Conservation (phyloP, 1,140 invertebrate species). For the Amyelois transitella region DNA sequence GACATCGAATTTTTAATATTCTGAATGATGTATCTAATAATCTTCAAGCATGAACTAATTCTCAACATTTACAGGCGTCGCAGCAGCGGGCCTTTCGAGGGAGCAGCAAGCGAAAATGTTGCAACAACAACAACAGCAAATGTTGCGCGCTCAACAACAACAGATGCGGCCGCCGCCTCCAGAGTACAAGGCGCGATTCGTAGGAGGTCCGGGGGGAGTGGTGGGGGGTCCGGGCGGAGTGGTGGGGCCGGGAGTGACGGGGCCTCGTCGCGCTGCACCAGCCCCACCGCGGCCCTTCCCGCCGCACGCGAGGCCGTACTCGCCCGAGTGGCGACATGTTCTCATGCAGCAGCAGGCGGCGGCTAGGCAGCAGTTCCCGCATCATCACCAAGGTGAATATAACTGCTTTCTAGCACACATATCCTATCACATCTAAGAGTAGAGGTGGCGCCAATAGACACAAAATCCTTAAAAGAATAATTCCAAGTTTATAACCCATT, state of each 20-base stretch:
- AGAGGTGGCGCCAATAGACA: no score
- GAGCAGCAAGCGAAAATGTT: conserved; percentile 79
- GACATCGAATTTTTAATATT: no score
- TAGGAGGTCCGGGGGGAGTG: conserved; percentile 73
- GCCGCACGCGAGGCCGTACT: conserved; percentile 77
- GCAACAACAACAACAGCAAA: conserved; percentile 76
- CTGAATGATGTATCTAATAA: no score
- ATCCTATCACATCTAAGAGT: no score
- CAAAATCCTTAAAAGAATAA: no score
- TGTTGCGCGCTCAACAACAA: conserved; percentile 75
- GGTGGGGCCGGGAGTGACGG: conserved; percentile 52
- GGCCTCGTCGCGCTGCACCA: conserved; percentile 59
- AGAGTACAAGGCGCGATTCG: conserved; percentile 83
- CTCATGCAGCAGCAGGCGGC: conserved; percentile 81
- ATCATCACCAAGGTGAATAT: conserved; percentile 77
- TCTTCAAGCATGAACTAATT: no score
- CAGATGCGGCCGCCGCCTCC: conserved; percentile 82
- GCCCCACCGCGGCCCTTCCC: conserved; percentile 79
- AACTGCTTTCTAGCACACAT: no score
- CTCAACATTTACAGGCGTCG: conserved; percentile 33
- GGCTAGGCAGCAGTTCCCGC: conserved; percentile 79
- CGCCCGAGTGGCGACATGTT: conserved; percentile 82
- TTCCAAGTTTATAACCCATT: no score
- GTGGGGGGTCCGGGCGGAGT: conserved; percentile 72
- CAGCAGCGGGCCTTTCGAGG: conserved; percentile 69